phyloP scores from a whole-genome alignment of 2,888 invertebrate species.

The Epinotia ramella region DNA sequence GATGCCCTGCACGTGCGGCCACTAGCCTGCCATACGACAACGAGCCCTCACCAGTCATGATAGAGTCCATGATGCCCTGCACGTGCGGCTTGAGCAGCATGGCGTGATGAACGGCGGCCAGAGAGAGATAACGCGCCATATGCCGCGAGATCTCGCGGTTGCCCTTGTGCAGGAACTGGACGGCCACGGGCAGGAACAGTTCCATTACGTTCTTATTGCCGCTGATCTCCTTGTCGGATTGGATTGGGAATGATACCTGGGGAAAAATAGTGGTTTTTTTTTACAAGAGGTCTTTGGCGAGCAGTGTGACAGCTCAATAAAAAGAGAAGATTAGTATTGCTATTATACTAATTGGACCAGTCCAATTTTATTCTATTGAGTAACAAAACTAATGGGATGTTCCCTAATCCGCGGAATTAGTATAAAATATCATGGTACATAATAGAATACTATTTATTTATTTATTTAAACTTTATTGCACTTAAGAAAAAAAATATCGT shows the following conservation, averaged over 20 bases:
- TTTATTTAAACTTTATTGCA: too few relatives aligned
- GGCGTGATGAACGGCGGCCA: conserved; percentile 96
- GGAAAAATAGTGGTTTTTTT: conserved; percentile 23
- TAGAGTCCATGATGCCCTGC: conserved; percentile 95
- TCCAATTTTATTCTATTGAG: too few relatives aligned
- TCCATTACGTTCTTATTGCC: conserved; percentile 90
- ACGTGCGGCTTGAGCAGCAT: conserved; percentile 94
- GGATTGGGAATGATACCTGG: conserved; percentile 79
- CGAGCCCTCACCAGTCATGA: conserved; percentile 89
- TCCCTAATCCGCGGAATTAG: too few relatives aligned
- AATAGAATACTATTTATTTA: too few relatives aligned
- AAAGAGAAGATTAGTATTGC: too few relatives aligned
- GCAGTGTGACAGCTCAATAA: too few relatives aligned
- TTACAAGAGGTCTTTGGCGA: neutral
- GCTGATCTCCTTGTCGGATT: conserved; percentile 83
- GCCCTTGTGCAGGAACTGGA: conserved; percentile 95
- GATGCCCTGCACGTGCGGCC: too few relatives aligned
- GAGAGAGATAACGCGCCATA: conserved; percentile 95
- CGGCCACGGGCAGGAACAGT: conserved; percentile 94
- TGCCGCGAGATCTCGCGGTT: conserved; percentile 95
- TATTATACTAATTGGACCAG: too few relatives aligned
- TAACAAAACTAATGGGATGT: too few relatives aligned
- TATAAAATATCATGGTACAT: too few relatives aligned
- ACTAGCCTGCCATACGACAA: conserved; percentile 3
- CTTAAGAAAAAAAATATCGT: too few relatives aligned